Evolutionary conservation across 2,888 invertebrate species (phyloP).

Genomic region (Geophilus truncorum): DNA sequence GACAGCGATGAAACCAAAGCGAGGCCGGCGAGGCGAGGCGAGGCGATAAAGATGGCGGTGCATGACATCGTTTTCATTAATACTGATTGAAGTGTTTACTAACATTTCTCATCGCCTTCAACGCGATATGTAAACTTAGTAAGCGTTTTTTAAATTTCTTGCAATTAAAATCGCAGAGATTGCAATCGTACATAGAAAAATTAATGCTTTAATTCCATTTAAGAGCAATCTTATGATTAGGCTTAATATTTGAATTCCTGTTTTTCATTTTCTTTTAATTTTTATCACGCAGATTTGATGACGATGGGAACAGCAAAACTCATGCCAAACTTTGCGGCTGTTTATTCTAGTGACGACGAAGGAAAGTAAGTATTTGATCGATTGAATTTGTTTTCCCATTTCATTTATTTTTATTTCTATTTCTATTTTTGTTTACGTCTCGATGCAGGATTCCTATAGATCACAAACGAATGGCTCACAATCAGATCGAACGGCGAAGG

Average conservation of each 20-base stretch:
- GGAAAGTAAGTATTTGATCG: neutral
- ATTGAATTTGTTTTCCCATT: neutral
- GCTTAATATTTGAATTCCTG: neutral
- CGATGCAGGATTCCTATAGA: neutral
- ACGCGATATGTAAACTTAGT: neutral
- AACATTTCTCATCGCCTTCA: neutral
- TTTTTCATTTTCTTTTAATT: neutral
- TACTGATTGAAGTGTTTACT: neutral
- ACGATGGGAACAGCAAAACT: neutral
- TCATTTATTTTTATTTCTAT: too few relatives aligned
- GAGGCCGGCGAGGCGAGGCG: too few relatives aligned
- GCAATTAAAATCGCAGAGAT: neutral
- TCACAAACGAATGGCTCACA: constrained; percentile 35
- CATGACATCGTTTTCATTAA: neutral
- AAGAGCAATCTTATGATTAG: neutral
- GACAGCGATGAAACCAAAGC: neutral
- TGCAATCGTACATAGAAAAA: neutral
- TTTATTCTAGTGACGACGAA: constrained; percentile 4
- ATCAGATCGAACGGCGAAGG: constrained; percentile 36
- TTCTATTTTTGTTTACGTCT: too few relatives aligned
- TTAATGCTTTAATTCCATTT: neutral
- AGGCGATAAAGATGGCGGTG: constrained; percentile 15
- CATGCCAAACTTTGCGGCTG: neutral
- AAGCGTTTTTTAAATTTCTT: neutral
- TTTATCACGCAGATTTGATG: neutral